Percentiles rank a stretch among this genome's conserved stretches.
Evolutionary conservation across 2,113 vertebrate genomes (phyloP).

Genomic region (Periophthalmus modestus): DNA sequence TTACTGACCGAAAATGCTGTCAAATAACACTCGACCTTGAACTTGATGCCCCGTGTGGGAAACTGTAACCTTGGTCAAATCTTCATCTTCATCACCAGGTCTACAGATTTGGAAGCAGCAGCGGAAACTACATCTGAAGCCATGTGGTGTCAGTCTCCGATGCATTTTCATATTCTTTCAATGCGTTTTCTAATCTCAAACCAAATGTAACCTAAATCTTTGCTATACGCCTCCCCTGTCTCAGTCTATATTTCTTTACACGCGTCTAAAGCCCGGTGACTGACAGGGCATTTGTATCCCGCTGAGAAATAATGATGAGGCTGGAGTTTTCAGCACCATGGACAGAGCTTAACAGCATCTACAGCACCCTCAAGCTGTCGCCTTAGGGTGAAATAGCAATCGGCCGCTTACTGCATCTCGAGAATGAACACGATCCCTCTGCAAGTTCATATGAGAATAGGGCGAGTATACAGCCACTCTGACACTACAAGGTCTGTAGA

Average conservation of each 20-base stretch:
- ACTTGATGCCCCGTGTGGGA: not conserved
- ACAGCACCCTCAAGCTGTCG: slow-evolving; percentile 10
- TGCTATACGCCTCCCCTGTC: not conserved
- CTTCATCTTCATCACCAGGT: not conserved
- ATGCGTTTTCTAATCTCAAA: not conserved
- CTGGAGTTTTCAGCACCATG: slow-evolving; percentile 60
- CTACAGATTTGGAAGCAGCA: not conserved
- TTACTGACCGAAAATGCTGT: no score
- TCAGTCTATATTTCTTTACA: not conserved
- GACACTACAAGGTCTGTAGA: no score
- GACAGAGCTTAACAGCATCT: slow-evolving; percentile 42
- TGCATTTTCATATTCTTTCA: not conserved
- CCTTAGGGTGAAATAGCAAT: slow-evolving; percentile 14
- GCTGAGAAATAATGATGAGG: slow-evolving; percentile 35
- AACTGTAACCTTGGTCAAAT: no score
- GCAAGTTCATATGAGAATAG: not conserved
- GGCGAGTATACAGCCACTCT: not conserved
- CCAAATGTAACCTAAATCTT: not conserved
- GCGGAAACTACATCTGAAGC: not conserved
- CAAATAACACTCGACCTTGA: not conserved
- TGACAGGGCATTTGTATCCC: slow-evolving; percentile 12
- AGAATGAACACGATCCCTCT: not conserved
- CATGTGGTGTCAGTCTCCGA: not conserved
- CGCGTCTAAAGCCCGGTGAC: not conserved
- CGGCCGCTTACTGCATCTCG: slow-evolving; percentile 22